Conservation (phyloP, 2,113 vertebrate species). For the Scomber scombrus region DNA sequence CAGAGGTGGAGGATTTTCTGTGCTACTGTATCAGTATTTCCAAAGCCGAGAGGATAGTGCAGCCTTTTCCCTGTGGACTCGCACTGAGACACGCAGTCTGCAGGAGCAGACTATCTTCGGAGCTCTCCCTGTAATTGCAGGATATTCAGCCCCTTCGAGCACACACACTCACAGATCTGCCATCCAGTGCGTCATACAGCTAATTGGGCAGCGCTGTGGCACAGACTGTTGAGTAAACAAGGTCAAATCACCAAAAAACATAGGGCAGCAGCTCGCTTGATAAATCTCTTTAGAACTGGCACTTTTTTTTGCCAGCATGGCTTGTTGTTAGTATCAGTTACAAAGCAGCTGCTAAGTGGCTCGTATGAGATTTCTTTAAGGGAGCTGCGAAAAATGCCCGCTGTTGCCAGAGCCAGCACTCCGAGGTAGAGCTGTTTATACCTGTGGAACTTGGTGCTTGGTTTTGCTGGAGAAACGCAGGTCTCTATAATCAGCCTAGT, state of each 20-base stretch:
- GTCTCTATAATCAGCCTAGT: conserved; percentile 58
- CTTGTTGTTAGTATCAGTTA: conserved; percentile 4
- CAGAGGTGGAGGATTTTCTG: conserved; percentile 24
- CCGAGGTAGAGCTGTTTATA: conserved; percentile 17
- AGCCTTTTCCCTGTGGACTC: conserved; percentile 61
- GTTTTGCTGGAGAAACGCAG: conserved; percentile 31
- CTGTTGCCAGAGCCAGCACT: background rate
- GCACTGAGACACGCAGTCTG: conserved; percentile 71
- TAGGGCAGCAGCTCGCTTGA: conserved; percentile 29
- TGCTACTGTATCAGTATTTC: conserved; percentile 48
- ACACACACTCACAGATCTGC: conserved; percentile 59
- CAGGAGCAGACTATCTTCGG: conserved; percentile 65
- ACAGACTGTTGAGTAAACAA: conserved; percentile 70
- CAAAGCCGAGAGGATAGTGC: conserved; percentile 51
- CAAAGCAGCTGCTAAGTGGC: background rate
- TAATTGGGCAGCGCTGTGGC: conserved; percentile 68
- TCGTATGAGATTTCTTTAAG: conserved; percentile 19
- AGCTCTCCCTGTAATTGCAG: conserved; percentile 74
- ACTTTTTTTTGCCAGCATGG: conserved; percentile 8
- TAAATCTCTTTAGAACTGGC: conserved; percentile 13
- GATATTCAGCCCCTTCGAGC: conserved; percentile 69
- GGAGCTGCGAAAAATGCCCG: conserved; percentile 5
- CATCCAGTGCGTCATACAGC: conserved; percentile 64
- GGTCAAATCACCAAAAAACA: conserved; percentile 59
- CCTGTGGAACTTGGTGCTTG: conserved; percentile 10